phyloP scores from a whole-genome alignment of 2,888 invertebrate species.

The Drosophila pseudotalamancana region DNA sequence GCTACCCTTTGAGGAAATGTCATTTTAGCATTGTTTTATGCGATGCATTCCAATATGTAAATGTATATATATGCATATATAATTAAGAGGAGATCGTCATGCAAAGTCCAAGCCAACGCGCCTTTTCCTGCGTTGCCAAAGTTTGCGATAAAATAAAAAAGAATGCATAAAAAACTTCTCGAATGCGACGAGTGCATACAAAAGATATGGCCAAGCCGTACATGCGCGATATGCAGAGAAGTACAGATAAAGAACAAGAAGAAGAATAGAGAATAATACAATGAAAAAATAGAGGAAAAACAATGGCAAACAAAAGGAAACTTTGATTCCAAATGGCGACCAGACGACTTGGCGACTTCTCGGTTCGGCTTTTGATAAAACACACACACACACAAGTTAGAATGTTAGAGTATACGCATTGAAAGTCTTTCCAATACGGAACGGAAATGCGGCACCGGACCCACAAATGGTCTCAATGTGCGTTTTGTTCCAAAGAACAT shows the following conservation, averaged over 20 bases:
- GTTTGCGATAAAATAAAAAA: constrained; percentile 64
- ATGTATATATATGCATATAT: constrained; percentile 4
- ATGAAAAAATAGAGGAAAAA: constrained; percentile 3
- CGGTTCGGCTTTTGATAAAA: constrained; percentile 62
- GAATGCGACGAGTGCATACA: constrained; percentile 68
- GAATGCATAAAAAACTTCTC: constrained; percentile 49
- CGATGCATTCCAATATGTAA: constrained; percentile 51
- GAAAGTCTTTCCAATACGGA: constrained; percentile 63
- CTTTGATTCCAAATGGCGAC: constrained; percentile 51
- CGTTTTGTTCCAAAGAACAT: constrained; percentile 3
- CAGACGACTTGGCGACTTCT: constrained; percentile 63
- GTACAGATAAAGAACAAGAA: constrained; percentile 1
- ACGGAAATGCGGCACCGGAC: constrained; percentile 71
- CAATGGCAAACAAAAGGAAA: constrained; percentile 42
- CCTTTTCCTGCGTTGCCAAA: constrained; percentile 72
- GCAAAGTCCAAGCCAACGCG: constrained; percentile 65
- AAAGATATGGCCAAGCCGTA: constrained; percentile 56
- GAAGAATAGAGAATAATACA: neutral
- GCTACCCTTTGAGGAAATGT: constrained; percentile 65
- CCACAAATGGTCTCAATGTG: constrained; percentile 44
- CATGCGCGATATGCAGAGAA: constrained; percentile 47
- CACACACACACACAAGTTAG: too few relatives aligned
- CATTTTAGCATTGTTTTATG: constrained; percentile 65
- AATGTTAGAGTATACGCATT: constrained; percentile 47
- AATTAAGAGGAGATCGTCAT: constrained; percentile 33